Base-by-base conservation (phyloP, 23 tunicate species). In the Botrylloides violaceus region DNA sequence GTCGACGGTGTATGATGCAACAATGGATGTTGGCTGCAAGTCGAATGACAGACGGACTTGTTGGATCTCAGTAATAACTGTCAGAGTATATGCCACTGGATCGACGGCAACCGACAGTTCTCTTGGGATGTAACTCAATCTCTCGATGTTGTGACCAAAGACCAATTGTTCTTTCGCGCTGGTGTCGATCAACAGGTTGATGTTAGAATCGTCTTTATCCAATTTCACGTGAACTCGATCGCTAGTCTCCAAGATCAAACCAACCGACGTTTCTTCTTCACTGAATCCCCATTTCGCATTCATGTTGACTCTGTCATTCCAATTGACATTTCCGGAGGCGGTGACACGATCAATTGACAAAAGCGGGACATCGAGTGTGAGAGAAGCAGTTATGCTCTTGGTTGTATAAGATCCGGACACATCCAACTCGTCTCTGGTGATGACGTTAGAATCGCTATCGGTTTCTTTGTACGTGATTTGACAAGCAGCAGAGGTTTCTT, bases 141-240 rank as follows among this genome's bases (percentile, higher is more conserved):
- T 43, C 23, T 68, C 58, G 23, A 68, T 68, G 32, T 68, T 68
- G 47, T 68, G 74, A 4, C 32, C 9, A 28, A 68, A 36, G 25
- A 37, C 74, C 1, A 68, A 43, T 68, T 37, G 56, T 2, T 68
- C 74, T 1, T 35, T 20, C 4, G 21, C 37, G 58, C 37, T 30
- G 22, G 1, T 68, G 32, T 68, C 47, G 12, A 68, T 26, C 27
- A 37, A 25, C 21, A 68, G 15, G 9, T 31, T 28, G 6, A 63
- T 25, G 20, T 15, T 15, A 9, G 53, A 7, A 15, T 43, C 53
- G 15, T 43, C 53, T 43, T 43, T 43, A 43, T 9, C 53, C 53
- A 43, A 7, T 43, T 15, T 43, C 53, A 43, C 12, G 15, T 43
- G 9, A 15, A 43, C 9, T 9, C 15, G 9, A 43, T 43, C 53